A percentile compares a stretch with the other conserved stretches of the same genome.
phyloP scores from a whole-genome alignment of 2,113 vertebrate species.

The Limnothrissa miodon region DNA sequence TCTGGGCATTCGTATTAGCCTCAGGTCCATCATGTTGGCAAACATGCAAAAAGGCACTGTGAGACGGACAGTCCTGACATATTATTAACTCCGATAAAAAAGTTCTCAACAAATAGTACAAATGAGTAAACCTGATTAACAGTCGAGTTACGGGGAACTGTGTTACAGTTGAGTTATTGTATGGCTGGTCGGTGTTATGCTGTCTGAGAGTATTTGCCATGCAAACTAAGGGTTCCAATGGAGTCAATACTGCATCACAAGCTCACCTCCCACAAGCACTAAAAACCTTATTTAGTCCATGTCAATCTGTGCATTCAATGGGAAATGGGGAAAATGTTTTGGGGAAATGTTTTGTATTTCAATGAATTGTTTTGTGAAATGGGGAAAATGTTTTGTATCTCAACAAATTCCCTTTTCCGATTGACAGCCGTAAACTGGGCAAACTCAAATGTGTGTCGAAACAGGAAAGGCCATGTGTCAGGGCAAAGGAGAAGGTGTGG shows the following conservation, averaged over 20 bases:
- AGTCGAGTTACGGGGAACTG: not conserved
- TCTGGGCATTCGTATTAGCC: not conserved
- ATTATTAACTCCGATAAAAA: not conserved
- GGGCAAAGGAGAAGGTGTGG: not conserved
- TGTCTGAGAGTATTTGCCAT: conserved; percentile 8
- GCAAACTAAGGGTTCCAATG: not conserved
- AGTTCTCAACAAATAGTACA: too few relatives aligned
- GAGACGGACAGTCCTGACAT: not conserved
- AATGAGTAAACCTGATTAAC: too few relatives aligned
- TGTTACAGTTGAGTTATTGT: not conserved
- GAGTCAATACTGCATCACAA: not conserved
- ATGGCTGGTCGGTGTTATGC: conserved; percentile 4
- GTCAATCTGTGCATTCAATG: not conserved
- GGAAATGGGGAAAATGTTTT: not conserved
- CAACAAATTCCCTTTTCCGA: not conserved
- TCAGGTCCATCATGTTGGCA: not conserved
- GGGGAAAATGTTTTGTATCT: not conserved
- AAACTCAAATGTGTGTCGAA: not conserved
- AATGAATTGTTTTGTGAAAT: not conserved
- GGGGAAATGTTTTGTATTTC: not conserved
- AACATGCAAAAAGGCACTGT: not conserved
- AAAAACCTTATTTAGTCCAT: not conserved
- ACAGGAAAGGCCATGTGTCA: not conserved
- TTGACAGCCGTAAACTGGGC: not conserved
- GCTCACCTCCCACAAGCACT: not conserved